These are phyloP conservation scores for Thalassoma bifasciatum DNA, from an alignment of 2,113 vertebrate species.

Conservation along the genomic window DNA sequence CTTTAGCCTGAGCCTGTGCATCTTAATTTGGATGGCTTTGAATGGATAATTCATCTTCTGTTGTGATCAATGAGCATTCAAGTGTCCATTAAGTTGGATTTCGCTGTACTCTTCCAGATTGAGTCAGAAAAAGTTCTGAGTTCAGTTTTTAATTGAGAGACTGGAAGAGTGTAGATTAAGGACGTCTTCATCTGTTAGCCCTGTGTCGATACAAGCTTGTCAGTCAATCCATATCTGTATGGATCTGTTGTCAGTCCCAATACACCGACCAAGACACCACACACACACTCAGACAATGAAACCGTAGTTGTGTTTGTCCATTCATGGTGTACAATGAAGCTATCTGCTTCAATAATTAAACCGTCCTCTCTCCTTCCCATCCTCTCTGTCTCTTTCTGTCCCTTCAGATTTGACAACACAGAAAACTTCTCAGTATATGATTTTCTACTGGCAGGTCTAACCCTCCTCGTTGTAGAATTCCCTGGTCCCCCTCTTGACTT, in stretches of 20 bases:
- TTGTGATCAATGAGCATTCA: constrained; percentile 33
- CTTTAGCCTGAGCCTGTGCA: constrained; percentile 6
- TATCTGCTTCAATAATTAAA: constrained; percentile 43
- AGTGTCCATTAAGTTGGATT: constrained; percentile 27
- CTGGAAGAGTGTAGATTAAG: constrained; percentile 16
- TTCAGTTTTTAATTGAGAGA: constrained; percentile 33
- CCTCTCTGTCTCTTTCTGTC: constrained; percentile 4
- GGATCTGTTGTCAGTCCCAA: constrained; percentile 45
- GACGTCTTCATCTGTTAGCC: constrained; percentile 33
- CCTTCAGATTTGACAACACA: not conserved
- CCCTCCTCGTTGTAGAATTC: not conserved
- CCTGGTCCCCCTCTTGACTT: constrained; percentile 9
- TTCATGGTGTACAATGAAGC: constrained; percentile 21
- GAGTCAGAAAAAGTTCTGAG: constrained; percentile 35
- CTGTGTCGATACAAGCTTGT: constrained; percentile 38
- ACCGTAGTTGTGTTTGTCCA: not conserved
- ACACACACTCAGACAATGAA: constrained; percentile 8
- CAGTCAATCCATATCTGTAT: constrained; percentile 60
- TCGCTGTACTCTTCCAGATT: constrained; percentile 8
- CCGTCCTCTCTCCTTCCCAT: constrained; percentile 10
- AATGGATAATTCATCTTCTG: constrained; percentile 9
- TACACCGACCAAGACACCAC: not conserved
- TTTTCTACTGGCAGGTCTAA: not conserved
- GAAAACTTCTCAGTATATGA: not conserved
- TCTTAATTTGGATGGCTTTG: constrained; percentile 34